Evolutionary conservation across 1,140 invertebrate genomes (phyloP).

Genomic region (Sesamia nonagrioides): DNA sequence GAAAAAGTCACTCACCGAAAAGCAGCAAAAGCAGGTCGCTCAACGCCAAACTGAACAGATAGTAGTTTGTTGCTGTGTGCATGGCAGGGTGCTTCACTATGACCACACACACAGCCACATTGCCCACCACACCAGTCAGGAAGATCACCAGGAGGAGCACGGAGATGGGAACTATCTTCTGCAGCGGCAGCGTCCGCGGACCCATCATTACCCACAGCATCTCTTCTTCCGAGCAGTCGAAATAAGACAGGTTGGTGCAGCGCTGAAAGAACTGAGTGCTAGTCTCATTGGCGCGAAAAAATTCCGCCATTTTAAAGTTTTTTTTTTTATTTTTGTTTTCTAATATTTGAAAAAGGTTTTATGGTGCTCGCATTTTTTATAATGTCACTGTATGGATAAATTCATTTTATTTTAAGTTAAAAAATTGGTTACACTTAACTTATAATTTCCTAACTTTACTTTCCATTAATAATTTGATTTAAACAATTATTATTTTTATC

Average conservation of each 20-base stretch:
- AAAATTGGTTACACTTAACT: no score
- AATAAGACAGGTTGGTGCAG: constrained; percentile 78
- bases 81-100: constrained; percentile 94
- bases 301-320: constrained; percentile 64
- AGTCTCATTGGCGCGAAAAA: constrained; percentile 70
- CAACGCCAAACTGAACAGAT: constrained; percentile 95
- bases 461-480: no score
- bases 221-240: constrained; percentile 87
- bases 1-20: constrained; percentile 91
- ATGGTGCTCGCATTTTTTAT: background rate
- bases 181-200: constrained; percentile 83
- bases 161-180: constrained; percentile 89
- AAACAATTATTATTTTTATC: no score
- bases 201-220: constrained; percentile 86
- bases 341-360: background rate
- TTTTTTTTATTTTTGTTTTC: constrained; percentile 22
- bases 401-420: background rate
- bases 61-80: constrained; percentile 97
- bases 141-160: constrained; percentile 94
- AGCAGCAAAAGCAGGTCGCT: constrained; percentile 92
- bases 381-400: background rate
- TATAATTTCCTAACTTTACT: background rate
- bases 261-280: constrained; percentile 66
- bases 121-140: constrained; percentile 95
- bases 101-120: constrained; percentile 95